These are phyloP conservation scores for Odobenus rosmarus DNA, from an alignment of 2,113 vertebrate species.

Conservation along the genomic window DNA sequence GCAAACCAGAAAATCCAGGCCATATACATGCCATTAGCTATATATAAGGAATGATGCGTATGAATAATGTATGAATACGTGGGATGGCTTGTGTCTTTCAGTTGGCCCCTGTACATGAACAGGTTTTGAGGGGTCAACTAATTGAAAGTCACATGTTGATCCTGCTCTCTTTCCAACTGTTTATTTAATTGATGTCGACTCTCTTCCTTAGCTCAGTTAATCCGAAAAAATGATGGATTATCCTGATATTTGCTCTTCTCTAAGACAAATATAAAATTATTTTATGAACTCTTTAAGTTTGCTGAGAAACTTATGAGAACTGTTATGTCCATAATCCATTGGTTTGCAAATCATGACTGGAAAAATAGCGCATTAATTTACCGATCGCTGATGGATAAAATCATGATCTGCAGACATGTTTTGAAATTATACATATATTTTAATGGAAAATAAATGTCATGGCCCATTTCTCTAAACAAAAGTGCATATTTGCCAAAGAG, in stretches of 20 bases:
- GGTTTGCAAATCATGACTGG: neutral
- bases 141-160: neutral
- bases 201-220: slow-evolving; percentile 40
- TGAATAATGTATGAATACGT: slow-evolving; percentile 54
- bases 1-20: slow-evolving; percentile 53
- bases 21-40: slow-evolving; percentile 36
- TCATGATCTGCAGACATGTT: neutral
- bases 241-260: slow-evolving; percentile 25
- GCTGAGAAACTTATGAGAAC: neutral
- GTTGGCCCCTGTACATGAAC: neutral
- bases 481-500: neutral
- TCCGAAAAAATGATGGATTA: slow-evolving; percentile 23
- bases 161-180: neutral
- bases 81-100: neutral
- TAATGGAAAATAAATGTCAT: slow-evolving; percentile 23
- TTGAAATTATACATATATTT: neutral
- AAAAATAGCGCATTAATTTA: neutral
- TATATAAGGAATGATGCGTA: neutral
- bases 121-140: neutral
- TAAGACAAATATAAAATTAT: slow-evolving; percentile 40
- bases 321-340: neutral
- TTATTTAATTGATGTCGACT: slow-evolving; percentile 55
- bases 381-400: neutral
- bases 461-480: slow-evolving; percentile 4
- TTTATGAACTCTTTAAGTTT: neutral